Percentiles rank a stretch among this genome's conserved stretches.
phyloP scores from a whole-genome alignment of 1,140 invertebrate species.

The Octopus sinensis region DNA sequence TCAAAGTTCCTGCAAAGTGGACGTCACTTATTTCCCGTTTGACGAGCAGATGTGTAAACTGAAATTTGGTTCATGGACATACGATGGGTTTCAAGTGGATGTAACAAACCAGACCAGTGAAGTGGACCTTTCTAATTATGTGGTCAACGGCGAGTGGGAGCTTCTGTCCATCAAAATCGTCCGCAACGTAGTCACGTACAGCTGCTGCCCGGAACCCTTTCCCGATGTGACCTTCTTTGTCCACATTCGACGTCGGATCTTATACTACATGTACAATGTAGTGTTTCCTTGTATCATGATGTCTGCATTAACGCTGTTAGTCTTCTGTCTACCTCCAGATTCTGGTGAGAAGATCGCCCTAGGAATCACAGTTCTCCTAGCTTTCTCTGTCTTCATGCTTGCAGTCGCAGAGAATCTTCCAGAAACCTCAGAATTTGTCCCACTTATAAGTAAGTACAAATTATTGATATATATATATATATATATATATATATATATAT shows the following conservation, averaged over 20 bases:
- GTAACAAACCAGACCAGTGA: slow-evolving; percentile 37
- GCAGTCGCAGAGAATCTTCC: slow-evolving; percentile 65
- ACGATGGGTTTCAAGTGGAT: slow-evolving; percentile 63
- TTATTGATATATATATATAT: not conserved
- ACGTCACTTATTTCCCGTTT: slow-evolving; percentile 69
- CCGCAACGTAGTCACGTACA: slow-evolving; percentile 42
- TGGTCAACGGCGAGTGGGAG: slow-evolving; percentile 51
- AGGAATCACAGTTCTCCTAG: slow-evolving; percentile 63
- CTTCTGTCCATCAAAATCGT: slow-evolving; percentile 36
- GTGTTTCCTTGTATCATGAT: slow-evolving; percentile 66
- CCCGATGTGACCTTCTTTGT: slow-evolving; percentile 62
- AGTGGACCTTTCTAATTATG: slow-evolving; percentile 46
- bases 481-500: not conserved
- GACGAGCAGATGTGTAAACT: slow-evolving; percentile 90
- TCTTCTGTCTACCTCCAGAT: slow-evolving; percentile 65
- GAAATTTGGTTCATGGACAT: slow-evolving; percentile 85
- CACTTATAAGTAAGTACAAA: slow-evolving; percentile 60
- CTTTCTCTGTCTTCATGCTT: slow-evolving; percentile 65
- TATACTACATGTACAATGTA: slow-evolving; percentile 63
- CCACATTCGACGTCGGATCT: slow-evolving; percentile 38
- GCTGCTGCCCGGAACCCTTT: slow-evolving; percentile 60
- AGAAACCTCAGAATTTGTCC: slow-evolving; percentile 65
- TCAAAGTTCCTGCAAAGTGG: slow-evolving; percentile 75
- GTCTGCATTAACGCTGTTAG: slow-evolving; percentile 62
- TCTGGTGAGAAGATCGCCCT: slow-evolving; percentile 65